Evolutionary conservation across 2,888 invertebrate species (phyloP), one percentile per base, ranked within the genome.

Genomic region (Phasia obesa): DNA sequence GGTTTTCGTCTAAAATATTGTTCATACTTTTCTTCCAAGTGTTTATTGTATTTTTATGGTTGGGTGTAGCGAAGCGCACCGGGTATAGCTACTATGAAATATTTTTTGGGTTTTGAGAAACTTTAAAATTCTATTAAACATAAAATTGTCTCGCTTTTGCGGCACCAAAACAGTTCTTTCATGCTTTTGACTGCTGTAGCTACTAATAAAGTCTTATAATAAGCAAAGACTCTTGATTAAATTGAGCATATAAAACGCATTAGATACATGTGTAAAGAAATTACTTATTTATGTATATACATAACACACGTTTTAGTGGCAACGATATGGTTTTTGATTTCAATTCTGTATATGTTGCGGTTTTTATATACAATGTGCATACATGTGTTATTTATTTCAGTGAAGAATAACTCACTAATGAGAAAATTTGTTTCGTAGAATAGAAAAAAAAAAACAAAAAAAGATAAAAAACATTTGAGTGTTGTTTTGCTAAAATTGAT

Each of bases 121-220:
- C n/a, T n/a, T n/a, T n/a, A n/a, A n/a, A n/a, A n/a, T n/a, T n/a
- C n/a, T n/a, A n/a, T n/a, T n/a, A n/a, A n/a, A n/a, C 6, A 23
- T 38, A 19, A 27, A 44, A 25, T 42, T 51, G 47, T n/a, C 21
- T 70, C 5, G 9, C 27, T 31, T 57, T 57, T 19, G 6, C 23
- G 25, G n/a, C 23, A n/a, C 4, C 4, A 62, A 47, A 7, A 6
- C 44, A 64, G 55, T 15, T 55, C 44, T 55, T 64, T 44, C 74
- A 55, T 53, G n/a, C n/a, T 67, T 6, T 38, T 49, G 11, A 27
- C 27, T 51, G 64, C 65, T 76, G 47, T 31, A 53, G 27, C 55
- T 42, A 71, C 53, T 65, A 75, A 76, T 75, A 74, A 70, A 62
- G n/a, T n/a, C n/a, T n/a, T n/a, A n/a, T 67, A 65, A 65, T 47